Evolutionary conservation across 1,140 invertebrate species (phyloP).

Genomic region (Goniozus legneri): DNA sequence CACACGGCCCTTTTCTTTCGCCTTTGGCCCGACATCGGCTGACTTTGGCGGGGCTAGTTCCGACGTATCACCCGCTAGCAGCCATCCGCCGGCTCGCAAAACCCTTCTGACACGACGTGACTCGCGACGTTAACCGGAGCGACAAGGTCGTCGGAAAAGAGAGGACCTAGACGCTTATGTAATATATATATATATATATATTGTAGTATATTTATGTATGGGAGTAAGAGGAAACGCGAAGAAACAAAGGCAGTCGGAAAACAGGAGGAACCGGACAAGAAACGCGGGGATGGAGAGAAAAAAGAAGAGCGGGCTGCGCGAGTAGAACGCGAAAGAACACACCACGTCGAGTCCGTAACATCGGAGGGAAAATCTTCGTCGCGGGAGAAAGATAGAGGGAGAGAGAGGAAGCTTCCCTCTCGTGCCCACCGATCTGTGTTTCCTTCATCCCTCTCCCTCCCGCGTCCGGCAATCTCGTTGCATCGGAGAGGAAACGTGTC

Average conservation of each 20-base stretch:
- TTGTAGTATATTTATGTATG: constrained; percentile 6
- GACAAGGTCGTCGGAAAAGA: constrained; percentile 10
- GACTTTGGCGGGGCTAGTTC: too few relatives aligned
- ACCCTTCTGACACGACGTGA: constrained; percentile 41
- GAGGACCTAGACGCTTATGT: too few relatives aligned
- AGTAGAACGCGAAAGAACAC: too few relatives aligned
- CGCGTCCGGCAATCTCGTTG: constrained; percentile 26
- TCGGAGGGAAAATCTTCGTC: constrained; percentile 4
- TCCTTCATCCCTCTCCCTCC: constrained; percentile 1
- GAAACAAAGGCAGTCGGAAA: constrained; percentile 15
- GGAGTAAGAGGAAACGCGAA: constrained; percentile 16
- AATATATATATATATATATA: too few relatives aligned
- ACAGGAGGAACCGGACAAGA: not conserved
- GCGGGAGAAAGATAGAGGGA: constrained; percentile 22
- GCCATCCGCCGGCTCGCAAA: constrained; percentile 35
- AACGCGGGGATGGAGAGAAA: constrained; percentile 1
- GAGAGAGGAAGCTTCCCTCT: constrained; percentile 8
- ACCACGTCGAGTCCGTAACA: too few relatives aligned
- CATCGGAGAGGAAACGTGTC: constrained; percentile 24
- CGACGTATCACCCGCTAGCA: constrained; percentile 33
- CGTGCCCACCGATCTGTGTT: not conserved
- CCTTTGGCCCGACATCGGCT: constrained; percentile 25
- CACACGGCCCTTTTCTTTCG: constrained; percentile 18
- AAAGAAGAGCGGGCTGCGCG: too few relatives aligned
- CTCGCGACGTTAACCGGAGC: constrained; percentile 37